These are phyloP conservation scores for Phylloscopus trochiloides DNA, from an alignment of 2,113 vertebrate species.

Conservation along the genomic window DNA sequence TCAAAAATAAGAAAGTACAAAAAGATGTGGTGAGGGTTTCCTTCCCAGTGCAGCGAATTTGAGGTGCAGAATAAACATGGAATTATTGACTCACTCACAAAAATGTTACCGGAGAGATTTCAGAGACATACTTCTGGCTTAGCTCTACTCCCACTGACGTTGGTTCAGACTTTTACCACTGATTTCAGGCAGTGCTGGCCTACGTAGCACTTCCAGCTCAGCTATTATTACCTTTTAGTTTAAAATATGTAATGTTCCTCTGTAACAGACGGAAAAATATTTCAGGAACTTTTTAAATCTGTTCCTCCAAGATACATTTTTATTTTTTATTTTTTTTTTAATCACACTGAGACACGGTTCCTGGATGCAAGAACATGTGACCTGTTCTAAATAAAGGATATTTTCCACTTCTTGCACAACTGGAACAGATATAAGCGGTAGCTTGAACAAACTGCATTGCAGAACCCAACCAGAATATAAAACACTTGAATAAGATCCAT, in stretches of 20 bases:
- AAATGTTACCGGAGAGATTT: slow-evolving; percentile 11
- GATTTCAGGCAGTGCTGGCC: background rate
- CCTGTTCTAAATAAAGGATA: slow-evolving; percentile 85
- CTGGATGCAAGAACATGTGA: slow-evolving; percentile 82
- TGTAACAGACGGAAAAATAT: slow-evolving; percentile 62
- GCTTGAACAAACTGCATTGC: slow-evolving; percentile 74
- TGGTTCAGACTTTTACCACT: background rate
- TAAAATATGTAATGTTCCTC: slow-evolving; percentile 46
- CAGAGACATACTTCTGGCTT: background rate
- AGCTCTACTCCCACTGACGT: background rate
- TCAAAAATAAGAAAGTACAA: background rate
- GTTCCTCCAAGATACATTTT: slow-evolving; percentile 73
- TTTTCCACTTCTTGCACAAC: slow-evolving; percentile 86
- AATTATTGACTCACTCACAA: slow-evolving; percentile 37
- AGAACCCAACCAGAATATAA: slow-evolving; percentile 70
- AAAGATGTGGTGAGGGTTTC: slow-evolving; percentile 8
- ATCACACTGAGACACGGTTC: slow-evolving; percentile 70
- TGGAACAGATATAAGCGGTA: slow-evolving; percentile 84
- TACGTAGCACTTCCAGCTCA: background rate
- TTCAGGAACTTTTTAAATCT: slow-evolving; percentile 75
- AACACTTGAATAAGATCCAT: slow-evolving; percentile 64
- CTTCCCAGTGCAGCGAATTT: background rate
- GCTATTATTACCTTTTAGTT: slow-evolving; percentile 28
- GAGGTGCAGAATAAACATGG: slow-evolving; percentile 42
- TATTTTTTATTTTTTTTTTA: slow-evolving; percentile 35